A percentile compares a stretch with the other conserved stretches of the same genome.
These are phyloP conservation scores for Limnodromus scolopaceus DNA, from an alignment of 2,797 vertebrate genomes.

Conservation along the genomic window DNA sequence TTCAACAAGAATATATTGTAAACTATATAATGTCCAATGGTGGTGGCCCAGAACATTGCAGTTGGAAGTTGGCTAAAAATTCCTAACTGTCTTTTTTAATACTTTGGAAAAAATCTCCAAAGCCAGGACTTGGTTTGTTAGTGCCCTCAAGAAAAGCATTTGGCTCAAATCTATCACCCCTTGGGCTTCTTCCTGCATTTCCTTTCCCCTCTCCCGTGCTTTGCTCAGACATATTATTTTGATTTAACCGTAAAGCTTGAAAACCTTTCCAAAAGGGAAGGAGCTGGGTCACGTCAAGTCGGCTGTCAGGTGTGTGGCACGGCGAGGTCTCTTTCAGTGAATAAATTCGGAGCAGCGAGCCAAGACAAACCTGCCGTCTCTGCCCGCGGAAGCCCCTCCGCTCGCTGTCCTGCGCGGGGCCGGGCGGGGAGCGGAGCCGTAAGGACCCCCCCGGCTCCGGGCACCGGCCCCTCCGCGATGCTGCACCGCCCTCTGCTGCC, in stretches of 20 bases:
- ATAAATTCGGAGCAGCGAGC: rapidly evolving
- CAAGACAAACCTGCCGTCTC: rapidly evolving
- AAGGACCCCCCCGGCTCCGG: not conserved
- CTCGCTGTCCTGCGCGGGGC: not conserved
- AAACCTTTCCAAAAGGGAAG: not conserved
- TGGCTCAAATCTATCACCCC: not conserved
- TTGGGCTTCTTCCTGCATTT: not conserved
- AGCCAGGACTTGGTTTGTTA: not conserved
- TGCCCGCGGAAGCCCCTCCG: not conserved
- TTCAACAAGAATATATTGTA: not conserved
- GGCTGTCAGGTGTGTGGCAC: not conserved
- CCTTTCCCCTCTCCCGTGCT: not conserved
- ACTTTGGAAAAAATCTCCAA: not conserved
- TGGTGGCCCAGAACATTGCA: not conserved
- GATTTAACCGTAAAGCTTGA: not conserved
- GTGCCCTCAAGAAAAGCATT: not conserved
- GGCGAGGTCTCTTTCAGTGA: not conserved
- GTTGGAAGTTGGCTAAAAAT: not conserved
- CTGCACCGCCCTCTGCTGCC: not conserved
- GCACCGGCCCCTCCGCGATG: not conserved
- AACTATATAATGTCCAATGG: not conserved
- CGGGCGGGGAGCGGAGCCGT: not conserved
- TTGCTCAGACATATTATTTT: not conserved
- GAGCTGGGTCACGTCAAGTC: rapidly evolving
- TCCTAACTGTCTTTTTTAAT: not conserved